Evolutionary conservation across 2,113 vertebrate species (phyloP).

Genomic region (Malurus alboscapulatus): DNA sequence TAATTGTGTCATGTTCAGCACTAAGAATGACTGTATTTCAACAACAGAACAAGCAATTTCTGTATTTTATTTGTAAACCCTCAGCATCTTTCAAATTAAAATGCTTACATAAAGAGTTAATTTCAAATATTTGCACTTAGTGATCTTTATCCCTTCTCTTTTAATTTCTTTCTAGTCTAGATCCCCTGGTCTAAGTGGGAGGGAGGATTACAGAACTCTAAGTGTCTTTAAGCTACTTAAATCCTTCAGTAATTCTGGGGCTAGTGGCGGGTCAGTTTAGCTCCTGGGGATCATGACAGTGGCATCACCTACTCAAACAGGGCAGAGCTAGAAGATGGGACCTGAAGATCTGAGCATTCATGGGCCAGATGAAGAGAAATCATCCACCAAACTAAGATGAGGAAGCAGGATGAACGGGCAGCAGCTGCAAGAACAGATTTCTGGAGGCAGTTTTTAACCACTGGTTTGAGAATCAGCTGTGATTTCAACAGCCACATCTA

Average conservation of each 20-base stretch:
- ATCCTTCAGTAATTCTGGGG: neutral
- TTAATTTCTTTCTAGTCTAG: constrained; percentile 3
- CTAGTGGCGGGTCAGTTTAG: neutral
- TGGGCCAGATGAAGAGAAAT: neutral
- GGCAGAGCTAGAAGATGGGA: neutral
- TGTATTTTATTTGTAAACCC: neutral
- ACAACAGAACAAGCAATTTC: neutral
- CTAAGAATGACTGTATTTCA: neutral
- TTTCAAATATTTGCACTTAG: neutral
- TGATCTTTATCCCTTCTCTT: neutral
- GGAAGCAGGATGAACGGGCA: neutral
- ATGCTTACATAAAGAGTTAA: neutral
- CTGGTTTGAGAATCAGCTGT: constrained; percentile 18
- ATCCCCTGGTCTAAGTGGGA: neutral
- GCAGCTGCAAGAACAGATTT: constrained; percentile 1
- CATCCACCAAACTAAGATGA: neutral
- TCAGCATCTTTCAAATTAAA: neutral
- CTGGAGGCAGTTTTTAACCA: neutral
- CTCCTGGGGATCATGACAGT: neutral
- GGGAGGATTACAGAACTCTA: neutral
- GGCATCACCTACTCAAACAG: neutral
- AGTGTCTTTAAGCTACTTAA: constrained; percentile 5
- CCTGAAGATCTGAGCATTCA: neutral
- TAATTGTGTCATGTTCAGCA: neutral
- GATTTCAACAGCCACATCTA: constrained; percentile 21